Conservation (phyloP, 1,140 invertebrate genomes). For the Ostrea denselamellosa region DNA sequence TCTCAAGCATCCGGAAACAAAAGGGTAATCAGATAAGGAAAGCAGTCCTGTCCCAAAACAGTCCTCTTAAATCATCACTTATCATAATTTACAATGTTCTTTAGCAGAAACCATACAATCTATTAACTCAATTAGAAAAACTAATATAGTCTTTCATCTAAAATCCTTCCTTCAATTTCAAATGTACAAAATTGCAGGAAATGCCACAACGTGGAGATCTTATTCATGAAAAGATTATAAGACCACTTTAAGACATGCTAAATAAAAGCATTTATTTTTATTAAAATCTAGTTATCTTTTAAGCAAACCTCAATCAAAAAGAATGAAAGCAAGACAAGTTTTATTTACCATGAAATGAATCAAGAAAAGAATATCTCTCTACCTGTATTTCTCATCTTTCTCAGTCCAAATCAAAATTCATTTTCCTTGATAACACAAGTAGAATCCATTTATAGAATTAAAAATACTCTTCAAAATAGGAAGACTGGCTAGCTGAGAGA, state of each 20-base stretch:
- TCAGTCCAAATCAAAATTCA: background rate
- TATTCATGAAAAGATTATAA: background rate
- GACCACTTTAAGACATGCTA: background rate
- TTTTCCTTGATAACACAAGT: constrained; percentile 15
- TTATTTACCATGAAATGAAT: background rate
- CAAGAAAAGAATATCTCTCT: background rate
- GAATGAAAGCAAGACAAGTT: background rate
- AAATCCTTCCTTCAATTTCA: background rate
- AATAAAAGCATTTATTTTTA: background rate
- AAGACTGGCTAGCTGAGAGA: background rate
- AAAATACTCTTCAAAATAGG: background rate
- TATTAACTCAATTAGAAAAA: background rate
- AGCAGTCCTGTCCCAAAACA: background rate
- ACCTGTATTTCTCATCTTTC: constrained; percentile 25
- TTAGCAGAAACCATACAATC: background rate
- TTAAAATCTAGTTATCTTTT: background rate
- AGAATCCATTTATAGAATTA: constrained; percentile 18
- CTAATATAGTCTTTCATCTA: background rate
- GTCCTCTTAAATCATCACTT: background rate
- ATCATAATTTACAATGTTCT: background rate
- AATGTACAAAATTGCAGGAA: background rate
- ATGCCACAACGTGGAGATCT: background rate
- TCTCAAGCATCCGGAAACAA: constrained; percentile 5
- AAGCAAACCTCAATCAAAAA: background rate
- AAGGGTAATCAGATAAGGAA: constrained; percentile 8